These are phyloP conservation scores for Drosophila obscura DNA, from an alignment of 1,140 invertebrate species.

Conservation along the genomic window DNA sequence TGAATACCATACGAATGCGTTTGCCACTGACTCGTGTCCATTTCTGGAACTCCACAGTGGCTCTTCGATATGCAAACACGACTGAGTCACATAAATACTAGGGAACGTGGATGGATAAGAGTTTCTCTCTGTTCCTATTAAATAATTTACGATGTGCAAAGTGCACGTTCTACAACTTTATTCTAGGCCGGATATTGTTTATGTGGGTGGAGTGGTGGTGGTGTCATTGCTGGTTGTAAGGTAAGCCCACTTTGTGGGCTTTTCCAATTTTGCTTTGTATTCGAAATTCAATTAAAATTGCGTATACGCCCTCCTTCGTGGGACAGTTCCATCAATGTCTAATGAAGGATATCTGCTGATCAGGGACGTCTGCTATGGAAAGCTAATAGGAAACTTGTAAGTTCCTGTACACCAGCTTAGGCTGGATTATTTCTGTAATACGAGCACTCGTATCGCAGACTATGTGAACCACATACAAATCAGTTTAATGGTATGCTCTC, in stretches of 20 bases:
- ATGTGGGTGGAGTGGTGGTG: too few species aligned
- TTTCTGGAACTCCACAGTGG: slow-evolving; percentile 62
- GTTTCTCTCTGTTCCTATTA: slow-evolving; percentile 19
- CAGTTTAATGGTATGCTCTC: slow-evolving; percentile 5
- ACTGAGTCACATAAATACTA: slow-evolving; percentile 17
- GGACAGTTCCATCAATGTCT: slow-evolving; percentile 30
- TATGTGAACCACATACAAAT: slow-evolving; percentile 2
- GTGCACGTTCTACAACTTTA: slow-evolving; percentile 21
- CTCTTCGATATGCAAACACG: slow-evolving; percentile 22
- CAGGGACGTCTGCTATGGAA: not conserved
- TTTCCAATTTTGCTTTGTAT: slow-evolving; percentile 13
- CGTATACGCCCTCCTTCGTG: slow-evolving; percentile 33
- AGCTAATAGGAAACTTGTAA: not conserved
- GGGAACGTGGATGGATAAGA: slow-evolving; percentile 8
- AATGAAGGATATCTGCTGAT: slow-evolving; percentile 25
- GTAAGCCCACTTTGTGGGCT: not conserved
- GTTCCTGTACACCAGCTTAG: not conserved
- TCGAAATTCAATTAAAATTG: slow-evolving; percentile 50
- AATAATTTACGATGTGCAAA: slow-evolving; percentile 39
- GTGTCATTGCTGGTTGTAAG: too few species aligned
- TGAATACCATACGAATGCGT: slow-evolving; percentile 46
- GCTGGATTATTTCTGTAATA: slow-evolving; percentile 2
- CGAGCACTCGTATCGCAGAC: too few species aligned
- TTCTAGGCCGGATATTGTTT: slow-evolving; percentile 8
- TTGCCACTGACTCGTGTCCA: slow-evolving; percentile 35